Percentiles rank a stretch among this genome's conserved stretches.
Evolutionary conservation across 2,113 vertebrate genomes (phyloP).

Genomic region (Coracopsis vasa): DNA sequence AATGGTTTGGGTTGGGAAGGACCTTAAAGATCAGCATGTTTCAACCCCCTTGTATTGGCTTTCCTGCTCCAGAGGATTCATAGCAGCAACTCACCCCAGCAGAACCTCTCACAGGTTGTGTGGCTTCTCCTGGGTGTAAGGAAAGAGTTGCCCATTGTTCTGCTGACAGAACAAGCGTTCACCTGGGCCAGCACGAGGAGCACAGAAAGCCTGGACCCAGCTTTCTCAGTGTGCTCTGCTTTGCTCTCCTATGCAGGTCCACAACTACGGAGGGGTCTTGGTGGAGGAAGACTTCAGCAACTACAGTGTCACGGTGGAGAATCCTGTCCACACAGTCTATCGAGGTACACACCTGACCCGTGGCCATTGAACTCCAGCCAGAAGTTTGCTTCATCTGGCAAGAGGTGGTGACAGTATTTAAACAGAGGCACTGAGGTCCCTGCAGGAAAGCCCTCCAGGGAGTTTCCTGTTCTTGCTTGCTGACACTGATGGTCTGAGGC

Average conservation of each 20-base stretch:
- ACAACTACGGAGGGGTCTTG: slow-evolving; percentile 83
- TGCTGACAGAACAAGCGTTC: not conserved
- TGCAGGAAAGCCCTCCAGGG: not conserved
- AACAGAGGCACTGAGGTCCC: not conserved
- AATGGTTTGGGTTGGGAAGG: not conserved
- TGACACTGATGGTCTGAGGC: rapidly evolving
- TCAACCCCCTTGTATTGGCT: not conserved
- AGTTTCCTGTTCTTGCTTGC: not conserved
- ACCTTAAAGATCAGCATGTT: not conserved
- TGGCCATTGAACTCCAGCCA: not conserved
- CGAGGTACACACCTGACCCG: slow-evolving; percentile 76
- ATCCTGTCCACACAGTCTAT: slow-evolving; percentile 86
- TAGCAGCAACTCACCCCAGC: not conserved
- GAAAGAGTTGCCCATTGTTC: not conserved
- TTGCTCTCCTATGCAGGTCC: slow-evolving; percentile 71
- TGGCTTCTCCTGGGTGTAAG: not conserved
- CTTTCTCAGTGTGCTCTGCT: not conserved
- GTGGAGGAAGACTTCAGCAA: slow-evolving; percentile 90
- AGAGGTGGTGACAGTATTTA: not conserved
- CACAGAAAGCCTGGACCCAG: not conserved
- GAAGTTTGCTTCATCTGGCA: not conserved
- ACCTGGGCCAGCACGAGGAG: not conserved
- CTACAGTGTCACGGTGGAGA: slow-evolving; percentile 84
- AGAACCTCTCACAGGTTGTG: not conserved
- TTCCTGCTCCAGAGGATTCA: not conserved